A percentile compares a stretch with the other conserved stretches of the same genome.
These are phyloP conservation scores for Psittacula echo DNA, from an alignment of 2,797 vertebrate species.

Conservation along the genomic window DNA sequence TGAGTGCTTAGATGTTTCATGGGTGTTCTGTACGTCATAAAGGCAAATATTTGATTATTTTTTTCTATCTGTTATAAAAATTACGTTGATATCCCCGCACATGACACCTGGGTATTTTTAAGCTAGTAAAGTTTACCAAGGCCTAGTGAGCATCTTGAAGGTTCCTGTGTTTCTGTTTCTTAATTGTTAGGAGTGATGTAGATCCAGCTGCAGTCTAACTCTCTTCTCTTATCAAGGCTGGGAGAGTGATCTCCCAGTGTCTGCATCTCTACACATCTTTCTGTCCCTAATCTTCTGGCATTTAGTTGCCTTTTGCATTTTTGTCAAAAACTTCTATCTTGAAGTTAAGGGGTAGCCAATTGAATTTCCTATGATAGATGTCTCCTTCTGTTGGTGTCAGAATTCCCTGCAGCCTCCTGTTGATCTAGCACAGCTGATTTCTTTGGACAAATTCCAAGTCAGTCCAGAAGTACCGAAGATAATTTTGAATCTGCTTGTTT, in stretches of 20 bases:
- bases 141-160: background rate
- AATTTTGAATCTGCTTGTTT: slow-evolving; percentile 46
- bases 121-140: background rate
- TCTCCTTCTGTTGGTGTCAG: slow-evolving; percentile 1
- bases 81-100: background rate
- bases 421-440: slow-evolving; percentile 53
- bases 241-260: background rate
- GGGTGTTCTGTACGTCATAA: background rate
- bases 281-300: background rate
- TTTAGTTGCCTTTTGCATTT: background rate
- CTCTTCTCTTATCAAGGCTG: background rate
- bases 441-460: slow-evolving; percentile 32
- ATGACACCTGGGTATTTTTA: background rate
- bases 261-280: background rate
- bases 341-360: background rate
- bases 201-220: background rate
- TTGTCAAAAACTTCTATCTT: background rate
- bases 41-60: background rate
- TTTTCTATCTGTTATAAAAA: background rate
- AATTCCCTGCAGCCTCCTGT: slow-evolving; percentile 7
- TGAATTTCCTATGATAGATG: background rate
- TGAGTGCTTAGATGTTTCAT: background rate
- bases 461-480: slow-evolving; percentile 28
- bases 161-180: background rate
- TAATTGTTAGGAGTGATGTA: background rate